These are phyloP conservation scores for Amiota minor DNA, from an alignment of 2,888 invertebrate genomes.

Conservation along the genomic window DNA sequence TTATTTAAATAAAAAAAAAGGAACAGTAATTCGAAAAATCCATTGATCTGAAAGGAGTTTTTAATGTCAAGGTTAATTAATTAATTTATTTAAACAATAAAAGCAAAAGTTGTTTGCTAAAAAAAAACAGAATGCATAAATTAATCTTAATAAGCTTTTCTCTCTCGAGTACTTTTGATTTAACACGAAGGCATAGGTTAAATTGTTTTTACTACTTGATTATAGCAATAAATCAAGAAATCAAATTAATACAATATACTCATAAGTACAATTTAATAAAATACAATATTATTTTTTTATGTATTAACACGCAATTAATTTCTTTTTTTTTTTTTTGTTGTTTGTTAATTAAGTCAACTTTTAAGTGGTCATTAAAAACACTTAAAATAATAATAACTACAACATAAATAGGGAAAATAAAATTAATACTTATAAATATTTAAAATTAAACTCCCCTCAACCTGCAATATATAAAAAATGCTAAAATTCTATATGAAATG, in stretches of 20 bases:
- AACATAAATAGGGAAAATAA: neutral
- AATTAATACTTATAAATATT: no score
- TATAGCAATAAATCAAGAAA: slow-evolving; percentile 3
- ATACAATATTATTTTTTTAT: neutral
- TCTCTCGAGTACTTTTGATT: no score
- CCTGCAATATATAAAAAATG: no score
- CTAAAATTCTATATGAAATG: no score
- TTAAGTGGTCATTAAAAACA: slow-evolving; percentile 17
- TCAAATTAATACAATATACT: slow-evolving; percentile 2
- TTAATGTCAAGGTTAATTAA: slow-evolving; percentile 22
- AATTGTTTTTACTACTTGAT: neutral
- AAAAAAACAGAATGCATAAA: neutral
- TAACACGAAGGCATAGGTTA: neutral
- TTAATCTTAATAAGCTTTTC: no score
- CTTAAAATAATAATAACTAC: neutral
- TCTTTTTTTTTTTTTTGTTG: neutral
- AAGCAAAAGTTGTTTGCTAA: no score
- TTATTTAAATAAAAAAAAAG: no score
- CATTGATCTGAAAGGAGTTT: no score
- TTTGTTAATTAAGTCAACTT: neutral
- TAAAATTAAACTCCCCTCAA: neutral
- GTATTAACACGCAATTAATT: neutral
- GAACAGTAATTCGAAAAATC: no score
- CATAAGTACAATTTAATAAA: neutral
- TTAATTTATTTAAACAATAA: slow-evolving; percentile 11